phyloP scores from a whole-genome alignment of 2,113 vertebrate genomes.

The Scomber colias region DNA sequence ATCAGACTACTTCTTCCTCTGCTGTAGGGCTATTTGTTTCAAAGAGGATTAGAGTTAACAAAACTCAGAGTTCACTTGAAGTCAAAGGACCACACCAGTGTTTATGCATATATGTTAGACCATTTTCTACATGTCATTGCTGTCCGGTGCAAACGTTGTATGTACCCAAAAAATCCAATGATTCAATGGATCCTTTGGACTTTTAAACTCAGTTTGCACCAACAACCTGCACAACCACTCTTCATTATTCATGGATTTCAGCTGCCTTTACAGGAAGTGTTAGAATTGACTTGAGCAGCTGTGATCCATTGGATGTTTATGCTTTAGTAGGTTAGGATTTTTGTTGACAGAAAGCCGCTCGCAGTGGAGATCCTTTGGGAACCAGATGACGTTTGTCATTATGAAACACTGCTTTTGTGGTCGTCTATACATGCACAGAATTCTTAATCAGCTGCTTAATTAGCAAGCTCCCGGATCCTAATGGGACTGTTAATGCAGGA shows the following conservation, averaged over 20 bases:
- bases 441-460: constrained; percentile 31
- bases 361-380: background rate
- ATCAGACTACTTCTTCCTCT: too few relatives aligned
- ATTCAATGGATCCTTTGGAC: background rate
- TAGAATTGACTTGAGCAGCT: background rate
- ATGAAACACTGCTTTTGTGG: background rate
- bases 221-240: too few relatives aligned
- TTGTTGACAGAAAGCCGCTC: background rate
- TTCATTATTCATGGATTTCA: background rate
- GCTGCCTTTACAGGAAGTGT: background rate
- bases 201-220: too few relatives aligned
- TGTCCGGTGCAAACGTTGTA: too few relatives aligned
- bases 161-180: too few relatives aligned
- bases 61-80: too few relatives aligned
- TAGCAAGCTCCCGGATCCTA: constrained; percentile 14
- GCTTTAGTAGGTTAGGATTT: background rate
- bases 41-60: too few relatives aligned
- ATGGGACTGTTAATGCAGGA: constrained; percentile 5
- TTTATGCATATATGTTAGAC: too few relatives aligned
- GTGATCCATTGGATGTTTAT: background rate
- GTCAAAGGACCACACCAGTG: too few relatives aligned
- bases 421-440: background rate
- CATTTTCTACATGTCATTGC: too few relatives aligned
- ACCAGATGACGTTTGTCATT: background rate
- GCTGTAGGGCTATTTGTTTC: too few relatives aligned